phyloP scores from a whole-genome alignment of 2,113 vertebrate genomes.

The Cyphomyrus plagiostoma region DNA sequence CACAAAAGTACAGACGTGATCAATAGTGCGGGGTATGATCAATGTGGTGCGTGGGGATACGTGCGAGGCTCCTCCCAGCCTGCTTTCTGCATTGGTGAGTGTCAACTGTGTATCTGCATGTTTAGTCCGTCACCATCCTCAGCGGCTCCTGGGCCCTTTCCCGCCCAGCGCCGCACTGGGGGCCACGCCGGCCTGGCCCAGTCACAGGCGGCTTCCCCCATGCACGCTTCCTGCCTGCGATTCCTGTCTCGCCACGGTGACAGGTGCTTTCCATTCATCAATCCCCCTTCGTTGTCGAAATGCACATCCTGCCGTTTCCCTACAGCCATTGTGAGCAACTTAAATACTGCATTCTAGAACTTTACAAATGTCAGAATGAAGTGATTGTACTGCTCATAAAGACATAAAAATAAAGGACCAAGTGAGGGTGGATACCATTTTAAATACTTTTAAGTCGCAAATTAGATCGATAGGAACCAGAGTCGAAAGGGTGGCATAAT shows the following conservation, averaged over 20 bases:
- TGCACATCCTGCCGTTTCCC: not conserved
- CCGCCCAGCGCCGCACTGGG: not conserved
- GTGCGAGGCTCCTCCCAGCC: no score
- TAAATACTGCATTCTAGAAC: not conserved
- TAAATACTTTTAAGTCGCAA: not conserved
- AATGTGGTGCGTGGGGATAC: not conserved
- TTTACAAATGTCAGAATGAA: not conserved
- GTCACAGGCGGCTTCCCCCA: not conserved
- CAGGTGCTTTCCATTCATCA: constrained; percentile 9
- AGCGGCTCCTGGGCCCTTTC: not conserved
- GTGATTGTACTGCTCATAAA: not conserved
- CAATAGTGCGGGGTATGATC: not conserved
- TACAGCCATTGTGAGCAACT: not conserved
- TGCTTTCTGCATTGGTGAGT: not conserved
- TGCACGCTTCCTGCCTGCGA: not conserved
- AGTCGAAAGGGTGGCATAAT: not conserved
- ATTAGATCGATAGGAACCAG: not conserved
- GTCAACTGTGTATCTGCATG: not conserved
- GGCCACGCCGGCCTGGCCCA: not conserved
- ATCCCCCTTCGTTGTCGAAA: not conserved
- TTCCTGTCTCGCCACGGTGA: not conserved
- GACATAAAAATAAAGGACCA: not conserved
- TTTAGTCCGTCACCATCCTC: not conserved
- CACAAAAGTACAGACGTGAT: not conserved
- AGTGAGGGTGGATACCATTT: not conserved